phyloP scores from a whole-genome alignment of 2,113 vertebrate genomes.

The Engraulis encrasicolus region DNA sequence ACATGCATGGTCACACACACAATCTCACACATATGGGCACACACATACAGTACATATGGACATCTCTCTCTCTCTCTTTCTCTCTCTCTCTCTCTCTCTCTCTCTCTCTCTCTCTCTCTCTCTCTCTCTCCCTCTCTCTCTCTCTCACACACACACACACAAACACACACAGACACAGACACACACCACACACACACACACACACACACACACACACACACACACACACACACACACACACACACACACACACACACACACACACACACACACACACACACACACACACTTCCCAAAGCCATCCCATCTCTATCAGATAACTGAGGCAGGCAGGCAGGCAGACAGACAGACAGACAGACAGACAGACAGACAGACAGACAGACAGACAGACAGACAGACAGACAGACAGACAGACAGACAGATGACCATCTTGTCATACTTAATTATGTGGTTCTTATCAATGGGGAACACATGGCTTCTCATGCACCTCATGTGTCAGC shows the following conservation, averaged over 20 bases:
- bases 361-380: constrained; percentile 45
- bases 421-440: constrained; percentile 51
- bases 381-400: constrained; percentile 48
- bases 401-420: constrained; percentile 38
- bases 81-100: too few species aligned
- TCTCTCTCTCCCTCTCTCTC: neutral
- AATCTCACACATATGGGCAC: neutral
- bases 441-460: constrained; percentile 36
- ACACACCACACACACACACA: too few species aligned
- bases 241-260: too few species aligned
- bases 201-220: neutral
- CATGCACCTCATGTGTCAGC: neutral
- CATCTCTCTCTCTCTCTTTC: too few species aligned
- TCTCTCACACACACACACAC: too few species aligned
- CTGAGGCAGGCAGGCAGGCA: too few species aligned
- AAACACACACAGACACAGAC: too few species aligned
- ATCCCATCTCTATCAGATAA: neutral
- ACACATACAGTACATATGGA: neutral
- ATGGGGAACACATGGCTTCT: constrained; percentile 18
- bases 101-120: neutral
- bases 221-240: neutral
- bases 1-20: constrained; percentile 2
- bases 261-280: too few species aligned
- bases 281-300: too few species aligned
- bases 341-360: too few species aligned